Base-by-base conservation (phyloP, 2,888 invertebrate species). In the Epistrophe eligans region DNA sequence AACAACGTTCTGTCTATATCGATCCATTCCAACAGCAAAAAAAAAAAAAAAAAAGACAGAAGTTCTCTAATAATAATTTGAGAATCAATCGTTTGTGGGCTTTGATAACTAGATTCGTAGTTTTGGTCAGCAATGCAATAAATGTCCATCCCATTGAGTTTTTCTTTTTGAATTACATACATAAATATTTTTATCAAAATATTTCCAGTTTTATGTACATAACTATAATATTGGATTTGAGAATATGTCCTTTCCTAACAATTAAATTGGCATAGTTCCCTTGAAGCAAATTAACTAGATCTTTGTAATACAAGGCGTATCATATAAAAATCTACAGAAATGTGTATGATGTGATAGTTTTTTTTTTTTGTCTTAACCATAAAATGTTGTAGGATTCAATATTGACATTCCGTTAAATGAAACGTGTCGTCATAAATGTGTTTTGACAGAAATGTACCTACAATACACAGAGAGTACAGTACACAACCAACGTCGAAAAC, bases 121-220 rank as follows among this genome's bases (percentile, higher is more conserved):
- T 66, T 43, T 60, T 15, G 73, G 43, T n/a, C 55, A 72, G 72
- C 17, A 60, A 28, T 55, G 73, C 55, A 67, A 79, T 79, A 83
- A 83, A 83, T 79, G 60, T 83, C 72, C 73, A 71, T 77, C 35
- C 52, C 66, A 77, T 72, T 28, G 57, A 48, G 32, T 58, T 58
- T 72, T 35, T 32, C 17, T 13, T 45, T 32, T 64, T 64, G 38
- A 24, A 62, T 32, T 24, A 24, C 4, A 9, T 43, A 43, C 3
- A n/a, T n/a, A n/a, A n/a, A n/a, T n/a, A n/a, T n/a, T n/a, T 17
- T 9, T 2, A n/a, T 1, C 13, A 2, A 48, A 17, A 17, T 48
- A 10, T 17, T 4, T 48, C 3, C 1, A 45, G 45, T 45, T 45
- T 48, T 17, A 17, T 17, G 4, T n/a, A 43, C 43, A 5, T 43